phyloP scores from a whole-genome alignment of 2,888 invertebrate species.

The Lagria hirta region DNA sequence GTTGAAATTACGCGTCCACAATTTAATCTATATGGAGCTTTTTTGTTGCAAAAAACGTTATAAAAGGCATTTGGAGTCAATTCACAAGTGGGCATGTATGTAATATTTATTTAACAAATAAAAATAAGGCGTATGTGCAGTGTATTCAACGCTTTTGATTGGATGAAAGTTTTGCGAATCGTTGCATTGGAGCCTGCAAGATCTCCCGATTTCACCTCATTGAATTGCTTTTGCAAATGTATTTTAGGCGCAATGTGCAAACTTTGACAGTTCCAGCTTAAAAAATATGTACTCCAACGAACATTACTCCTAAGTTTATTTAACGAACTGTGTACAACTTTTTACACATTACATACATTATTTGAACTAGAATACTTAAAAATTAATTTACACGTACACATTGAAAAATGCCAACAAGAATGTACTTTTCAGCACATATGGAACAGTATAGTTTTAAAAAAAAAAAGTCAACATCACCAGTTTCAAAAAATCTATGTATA shows the following conservation, averaged over 20 bases:
- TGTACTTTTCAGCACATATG: constrained; percentile 2
- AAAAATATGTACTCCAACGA: constrained; percentile 10
- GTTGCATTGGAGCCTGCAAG: too few species aligned
- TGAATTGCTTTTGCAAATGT: background rate
- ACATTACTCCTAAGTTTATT: constrained; percentile 37
- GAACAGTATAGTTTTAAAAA: constrained; percentile 9
- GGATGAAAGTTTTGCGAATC: too few species aligned
- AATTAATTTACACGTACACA: constrained; percentile 24
- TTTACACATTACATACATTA: constrained; percentile 42
- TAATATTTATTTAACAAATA: too few species aligned
- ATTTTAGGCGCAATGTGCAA: background rate
- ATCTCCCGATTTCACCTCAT: too few species aligned
- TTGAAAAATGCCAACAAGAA: constrained; percentile 21
- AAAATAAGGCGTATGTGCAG: too few species aligned
- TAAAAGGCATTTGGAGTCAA: too few species aligned
- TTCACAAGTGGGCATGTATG: too few species aligned
- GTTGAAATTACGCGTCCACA: too few species aligned
- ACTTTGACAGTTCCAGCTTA: background rate
- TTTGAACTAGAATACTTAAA: constrained; percentile 31
- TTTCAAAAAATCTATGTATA: constrained; percentile 16
- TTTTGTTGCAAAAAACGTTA: too few species aligned
- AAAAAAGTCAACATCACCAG: constrained; percentile 3
- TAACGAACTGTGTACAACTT: constrained; percentile 42
- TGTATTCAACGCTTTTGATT: too few species aligned
- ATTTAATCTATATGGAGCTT: too few species aligned